A percentile compares a stretch with the other conserved stretches of the same genome.
These are phyloP conservation scores for Saccopteryx bilineata DNA, from an alignment of 2,113 vertebrate genomes.

Conservation along the genomic window DNA sequence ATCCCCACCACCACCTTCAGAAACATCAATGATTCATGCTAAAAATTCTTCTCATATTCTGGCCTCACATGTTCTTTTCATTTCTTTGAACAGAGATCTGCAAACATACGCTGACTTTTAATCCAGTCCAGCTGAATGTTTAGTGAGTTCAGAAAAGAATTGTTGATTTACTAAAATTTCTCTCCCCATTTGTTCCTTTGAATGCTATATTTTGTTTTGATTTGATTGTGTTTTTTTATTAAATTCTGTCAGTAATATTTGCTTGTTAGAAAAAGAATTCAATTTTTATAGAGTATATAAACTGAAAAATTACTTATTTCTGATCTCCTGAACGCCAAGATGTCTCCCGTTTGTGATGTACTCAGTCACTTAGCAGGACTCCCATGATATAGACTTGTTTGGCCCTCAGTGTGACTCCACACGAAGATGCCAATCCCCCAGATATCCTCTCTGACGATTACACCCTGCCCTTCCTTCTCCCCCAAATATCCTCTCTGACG, in stretches of 20 bases:
- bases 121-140: neutral
- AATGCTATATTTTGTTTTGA: neutral
- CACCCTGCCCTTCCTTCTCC: neutral
- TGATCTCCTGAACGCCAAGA: neutral
- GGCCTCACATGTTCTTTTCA: neutral
- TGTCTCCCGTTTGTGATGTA: neutral
- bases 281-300: neutral
- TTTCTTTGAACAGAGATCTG: neutral
- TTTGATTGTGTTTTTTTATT: neutral
- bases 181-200: neutral
- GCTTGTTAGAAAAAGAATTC: neutral
- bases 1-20: rapidly evolving
- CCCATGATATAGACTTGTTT: neutral
- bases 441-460: neutral
- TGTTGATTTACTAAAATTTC: neutral
- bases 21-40: neutral
- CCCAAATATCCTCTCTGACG: neutral
- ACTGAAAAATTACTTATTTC: neutral
- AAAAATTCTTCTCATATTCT: neutral
- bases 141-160: neutral
- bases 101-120: neutral
- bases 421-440: neutral
- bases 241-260: neutral
- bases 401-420: neutral
- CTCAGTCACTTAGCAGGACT: neutral